A percentile compares a stretch with the other conserved stretches of the same genome.
Evolutionary conservation across 2,888 invertebrate genomes (phyloP).

Genomic region (Coecobrya sp.): DNA sequence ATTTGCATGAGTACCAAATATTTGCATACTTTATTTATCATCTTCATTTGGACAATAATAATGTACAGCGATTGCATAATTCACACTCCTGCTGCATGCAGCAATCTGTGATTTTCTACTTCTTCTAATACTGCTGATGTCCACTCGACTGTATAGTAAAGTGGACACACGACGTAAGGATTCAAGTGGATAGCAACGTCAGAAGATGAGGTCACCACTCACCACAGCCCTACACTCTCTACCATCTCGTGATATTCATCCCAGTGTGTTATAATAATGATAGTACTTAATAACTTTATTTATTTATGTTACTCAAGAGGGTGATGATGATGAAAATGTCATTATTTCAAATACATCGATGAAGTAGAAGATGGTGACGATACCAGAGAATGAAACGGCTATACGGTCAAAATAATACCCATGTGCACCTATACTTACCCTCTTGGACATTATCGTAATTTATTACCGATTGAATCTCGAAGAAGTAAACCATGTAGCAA

Average conservation of each 20-base stretch:
- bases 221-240: neutral
- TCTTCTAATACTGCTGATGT: too few relatives aligned
- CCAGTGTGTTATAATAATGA: neutral
- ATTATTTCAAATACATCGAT: conserved; percentile 19
- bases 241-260: neutral
- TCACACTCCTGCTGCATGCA: neutral
- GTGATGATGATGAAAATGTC: conserved; percentile 46
- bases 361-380: neutral
- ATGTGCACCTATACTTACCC: neutral
- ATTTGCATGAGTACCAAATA: neutral
- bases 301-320: conserved; percentile 13
- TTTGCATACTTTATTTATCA: conserved; percentile 10
- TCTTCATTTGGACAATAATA: neutral
- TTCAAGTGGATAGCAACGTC: neutral
- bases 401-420: neutral
- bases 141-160: neutral
- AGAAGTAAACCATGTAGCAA: neutral
- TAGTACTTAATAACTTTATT: conserved; percentile 60
- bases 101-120: too few relatives aligned
- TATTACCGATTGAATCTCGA: conserved; percentile 28
- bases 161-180: neutral
- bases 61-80: neutral
- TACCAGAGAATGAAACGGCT: neutral
- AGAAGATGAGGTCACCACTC: conserved; percentile 7
- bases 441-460: conserved; percentile 1